Conservation (phyloP, 2,888 invertebrate species). For the Ceraclea dissimilis region DNA sequence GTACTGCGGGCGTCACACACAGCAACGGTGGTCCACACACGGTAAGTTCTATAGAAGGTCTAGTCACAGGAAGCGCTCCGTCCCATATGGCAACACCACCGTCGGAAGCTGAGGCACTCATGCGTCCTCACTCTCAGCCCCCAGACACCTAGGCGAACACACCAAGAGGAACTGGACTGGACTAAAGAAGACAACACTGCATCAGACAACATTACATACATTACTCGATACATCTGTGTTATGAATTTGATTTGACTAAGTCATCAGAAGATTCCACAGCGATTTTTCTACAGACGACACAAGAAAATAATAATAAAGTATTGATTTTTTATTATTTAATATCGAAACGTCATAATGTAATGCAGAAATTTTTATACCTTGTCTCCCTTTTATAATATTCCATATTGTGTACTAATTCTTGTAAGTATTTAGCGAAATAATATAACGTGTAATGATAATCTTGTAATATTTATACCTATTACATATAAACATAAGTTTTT, state of each 20-base stretch:
- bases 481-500: no score
- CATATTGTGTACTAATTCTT: not conserved
- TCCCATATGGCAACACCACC: conserved; percentile 45
- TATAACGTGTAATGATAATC: no score
- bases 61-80: conserved; percentile 24
- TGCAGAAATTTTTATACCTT: not conserved
- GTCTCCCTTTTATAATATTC: not conserved
- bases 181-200: not conserved
- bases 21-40: conserved; percentile 43
- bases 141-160: conserved; percentile 12
- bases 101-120: conserved; percentile 51
- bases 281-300: not conserved
- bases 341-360: not conserved
- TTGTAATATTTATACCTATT: no score
- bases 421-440: no score
- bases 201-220: not conserved
- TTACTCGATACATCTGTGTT: not conserved
- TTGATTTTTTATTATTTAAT: not conserved
- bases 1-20: conserved; percentile 36
- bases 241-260: no score
- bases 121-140: conserved; percentile 31
- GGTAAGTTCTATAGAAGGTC: conserved; percentile 42
- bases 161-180: not conserved
- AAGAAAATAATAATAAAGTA: not conserved
- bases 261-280: not conserved